These are phyloP conservation scores for Coptodon rendalli DNA, from an alignment of 2,113 vertebrate species.

Conservation along the genomic window DNA sequence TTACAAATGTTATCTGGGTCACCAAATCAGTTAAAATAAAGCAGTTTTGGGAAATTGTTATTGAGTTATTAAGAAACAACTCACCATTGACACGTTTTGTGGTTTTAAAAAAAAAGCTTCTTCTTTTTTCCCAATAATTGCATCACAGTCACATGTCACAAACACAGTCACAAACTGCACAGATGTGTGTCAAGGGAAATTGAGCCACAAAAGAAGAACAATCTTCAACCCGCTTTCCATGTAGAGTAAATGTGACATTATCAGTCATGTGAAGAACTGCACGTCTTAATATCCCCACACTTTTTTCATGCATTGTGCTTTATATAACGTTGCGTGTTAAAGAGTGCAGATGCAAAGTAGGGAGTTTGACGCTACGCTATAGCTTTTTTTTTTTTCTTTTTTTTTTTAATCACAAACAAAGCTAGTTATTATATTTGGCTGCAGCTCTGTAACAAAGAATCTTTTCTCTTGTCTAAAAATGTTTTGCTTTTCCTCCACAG, in stretches of 20 bases:
- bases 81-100: neutral
- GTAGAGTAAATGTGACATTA: neutral
- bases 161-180: neutral
- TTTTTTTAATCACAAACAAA: neutral
- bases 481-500: slow-evolving; percentile 56
- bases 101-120: neutral
- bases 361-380: neutral
- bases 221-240: neutral
- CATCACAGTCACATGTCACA: neutral
- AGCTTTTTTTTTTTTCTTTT: neutral
- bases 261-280: neutral
- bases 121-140: neutral
- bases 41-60: neutral
- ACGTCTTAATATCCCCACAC: neutral
- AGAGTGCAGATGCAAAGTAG: neutral
- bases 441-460: neutral
- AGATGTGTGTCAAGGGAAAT: neutral
- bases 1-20: neutral
- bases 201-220: neutral
- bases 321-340: neutral
- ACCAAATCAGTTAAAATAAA: neutral
- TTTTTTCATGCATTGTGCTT: neutral
- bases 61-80: neutral
- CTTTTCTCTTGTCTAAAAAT: neutral
- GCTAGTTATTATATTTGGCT: neutral